Conservation (phyloP, 2,888 invertebrate genomes). For the Lepeophtheirus nordmannii region DNA sequence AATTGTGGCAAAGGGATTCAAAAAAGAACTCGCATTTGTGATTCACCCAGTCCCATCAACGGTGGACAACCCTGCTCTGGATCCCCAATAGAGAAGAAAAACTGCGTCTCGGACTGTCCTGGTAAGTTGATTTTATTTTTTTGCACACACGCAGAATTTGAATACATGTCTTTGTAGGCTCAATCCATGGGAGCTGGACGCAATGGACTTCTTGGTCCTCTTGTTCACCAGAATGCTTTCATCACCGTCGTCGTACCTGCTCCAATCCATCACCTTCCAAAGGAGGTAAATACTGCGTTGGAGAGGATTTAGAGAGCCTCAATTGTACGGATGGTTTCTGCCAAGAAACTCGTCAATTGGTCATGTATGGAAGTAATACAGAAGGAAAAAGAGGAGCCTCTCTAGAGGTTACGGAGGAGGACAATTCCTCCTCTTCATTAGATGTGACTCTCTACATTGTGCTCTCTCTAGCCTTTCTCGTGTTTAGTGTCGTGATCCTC, state of each 20-base stretch:
- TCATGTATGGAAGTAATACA: not conserved
- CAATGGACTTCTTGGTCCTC: slow-evolving; percentile 80
- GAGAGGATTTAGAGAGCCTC: slow-evolving; percentile 39
- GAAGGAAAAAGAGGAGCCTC: not conserved
- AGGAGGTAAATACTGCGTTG: slow-evolving; percentile 57
- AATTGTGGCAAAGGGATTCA: slow-evolving; percentile 57
- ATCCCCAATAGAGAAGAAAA: slow-evolving; percentile 60
- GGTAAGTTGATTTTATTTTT: slow-evolving; percentile 28
- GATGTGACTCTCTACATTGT: slow-evolving; percentile 62
- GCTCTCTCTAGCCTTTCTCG: slow-evolving; percentile 58
- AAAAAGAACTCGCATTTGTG: slow-evolving; percentile 66
- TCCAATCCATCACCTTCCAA: slow-evolving; percentile 46
- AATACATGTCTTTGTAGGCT: not conserved
- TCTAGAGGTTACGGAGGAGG: not conserved
- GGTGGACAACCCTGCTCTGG: slow-evolving; percentile 76
- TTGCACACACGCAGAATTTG: not conserved
- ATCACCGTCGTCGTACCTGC: slow-evolving; percentile 53
- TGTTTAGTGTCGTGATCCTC: slow-evolving; percentile 48
- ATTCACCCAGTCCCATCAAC: slow-evolving; percentile 76
- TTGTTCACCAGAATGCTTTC: slow-evolving; percentile 70
- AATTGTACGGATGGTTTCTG: slow-evolving; percentile 48
- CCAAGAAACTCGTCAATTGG: slow-evolving; percentile 30
- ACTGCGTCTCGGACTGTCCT: slow-evolving; percentile 61
- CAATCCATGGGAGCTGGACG: slow-evolving; percentile 62
- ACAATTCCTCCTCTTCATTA: slow-evolving; percentile 33